Base-by-base conservation (phyloP, 2,888 invertebrate genomes). In the Sisyra terminalis region DNA sequence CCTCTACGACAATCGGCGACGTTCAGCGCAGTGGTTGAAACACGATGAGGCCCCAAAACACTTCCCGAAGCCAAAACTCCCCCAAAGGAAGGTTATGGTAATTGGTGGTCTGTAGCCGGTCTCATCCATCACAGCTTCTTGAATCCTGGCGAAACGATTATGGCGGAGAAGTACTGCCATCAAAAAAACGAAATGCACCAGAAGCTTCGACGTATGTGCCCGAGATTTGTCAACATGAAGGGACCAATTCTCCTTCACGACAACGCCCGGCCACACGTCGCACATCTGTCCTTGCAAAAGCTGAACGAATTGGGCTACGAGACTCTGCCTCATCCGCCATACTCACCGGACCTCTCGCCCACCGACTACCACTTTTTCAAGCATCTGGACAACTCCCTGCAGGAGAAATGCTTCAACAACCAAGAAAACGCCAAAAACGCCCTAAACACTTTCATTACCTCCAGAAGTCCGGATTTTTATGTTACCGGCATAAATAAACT, bases 101-200 rank as follows among this genome's bases (percentile, higher is more conserved):
- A n/a, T n/a, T n/a, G 13, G 36, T 6, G 4, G 7, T 13, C 2
- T 13, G 14, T 10, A 13, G 14, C 11, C 11, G 36, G 3, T 11
- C 10, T 7, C 10, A 36, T 48, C 32, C 35, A 34, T 24, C 30
- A 41, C 29, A 2, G 14, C 5, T 44, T 40, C 15, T 39, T 44
- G 36, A 18, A 44, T 24, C 9, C 41, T n/a, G 40, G 44, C 18
- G 35, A 44, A 44, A 35, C 44, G n/a, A 36, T 41, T 17, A 44
- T 35, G 3, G 29, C 40, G 3, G 44, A 44, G 8, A 29, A 17
- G 10, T 41, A 44, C n/a, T 44, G 36, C 10, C 34, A 36, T 3
- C n/a, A 44, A 41, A 13, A 35, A 10, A 41, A 32, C 17, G 31
- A 44, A 29, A 44, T 41, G 40, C 18, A 44, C 36, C 2, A 44